Evolutionary conservation across 2,888 invertebrate genomes (phyloP).

Genomic region (Auanema freiburgensis): DNA sequence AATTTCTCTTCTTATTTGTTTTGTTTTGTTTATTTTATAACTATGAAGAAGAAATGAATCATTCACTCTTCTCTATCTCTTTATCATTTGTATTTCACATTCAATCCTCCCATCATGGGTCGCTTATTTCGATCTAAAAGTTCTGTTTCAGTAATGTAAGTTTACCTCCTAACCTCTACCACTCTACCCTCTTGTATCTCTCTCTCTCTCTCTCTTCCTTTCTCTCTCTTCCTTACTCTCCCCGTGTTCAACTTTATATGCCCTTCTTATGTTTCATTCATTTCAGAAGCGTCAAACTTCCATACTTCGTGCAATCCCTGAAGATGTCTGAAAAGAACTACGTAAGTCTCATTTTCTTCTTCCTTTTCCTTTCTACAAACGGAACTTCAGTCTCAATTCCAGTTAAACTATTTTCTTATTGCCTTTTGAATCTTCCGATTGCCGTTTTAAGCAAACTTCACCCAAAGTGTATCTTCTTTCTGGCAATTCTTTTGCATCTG

Average conservation of each 20-base stretch:
- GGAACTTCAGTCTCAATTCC: no score
- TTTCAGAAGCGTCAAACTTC: slow-evolving; percentile 21
- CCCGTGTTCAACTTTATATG: not conserved
- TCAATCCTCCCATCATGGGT: not conserved
- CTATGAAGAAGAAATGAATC: no score
- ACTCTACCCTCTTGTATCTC: not conserved
- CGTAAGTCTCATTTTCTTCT: slow-evolving; percentile 10
- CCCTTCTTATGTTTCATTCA: not conserved
- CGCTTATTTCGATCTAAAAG: slow-evolving; percentile 17
- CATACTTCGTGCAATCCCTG: slow-evolving; percentile 9
- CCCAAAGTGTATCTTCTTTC: slow-evolving; percentile 1
- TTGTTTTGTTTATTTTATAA: no score
- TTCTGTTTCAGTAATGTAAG: slow-evolving; percentile 20
- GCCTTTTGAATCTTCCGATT: no score
- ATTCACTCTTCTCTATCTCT: no score
- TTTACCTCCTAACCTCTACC: not conserved
- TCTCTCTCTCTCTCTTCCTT: not conserved
- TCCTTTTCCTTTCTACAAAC: no score
- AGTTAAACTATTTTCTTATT: no score
- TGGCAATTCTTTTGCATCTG: no score
- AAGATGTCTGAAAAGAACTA: slow-evolving; percentile 18
- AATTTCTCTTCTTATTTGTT: no score
- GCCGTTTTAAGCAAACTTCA: no score
- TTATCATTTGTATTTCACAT: no score
- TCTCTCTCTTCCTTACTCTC: not conserved